These are phyloP conservation scores for Dromococcyx pavoninus DNA, from an alignment of 2,797 vertebrate species.

Conservation along the genomic window DNA sequence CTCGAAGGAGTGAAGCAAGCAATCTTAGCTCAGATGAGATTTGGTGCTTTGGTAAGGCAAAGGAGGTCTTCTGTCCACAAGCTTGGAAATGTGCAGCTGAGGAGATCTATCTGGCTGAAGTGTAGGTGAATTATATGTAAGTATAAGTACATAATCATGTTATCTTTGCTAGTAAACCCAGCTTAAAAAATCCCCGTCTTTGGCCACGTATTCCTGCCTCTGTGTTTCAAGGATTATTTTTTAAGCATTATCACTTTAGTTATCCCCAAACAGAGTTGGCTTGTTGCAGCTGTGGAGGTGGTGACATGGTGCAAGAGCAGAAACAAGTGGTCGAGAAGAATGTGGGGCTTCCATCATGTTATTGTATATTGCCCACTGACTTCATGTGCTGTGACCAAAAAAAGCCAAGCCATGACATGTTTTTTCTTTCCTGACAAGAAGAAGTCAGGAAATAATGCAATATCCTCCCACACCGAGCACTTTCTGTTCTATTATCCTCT, in stretches of 20 bases:
- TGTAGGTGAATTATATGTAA: neutral
- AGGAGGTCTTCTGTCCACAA: neutral
- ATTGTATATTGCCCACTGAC: neutral
- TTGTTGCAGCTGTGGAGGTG: neutral
- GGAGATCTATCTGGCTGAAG: neutral
- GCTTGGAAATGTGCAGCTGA: neutral
- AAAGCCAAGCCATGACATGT: neutral
- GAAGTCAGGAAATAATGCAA: slow-evolving; percentile 35
- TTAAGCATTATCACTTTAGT: neutral
- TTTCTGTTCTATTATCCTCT: neutral
- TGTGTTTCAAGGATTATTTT: neutral
- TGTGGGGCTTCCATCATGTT: neutral
- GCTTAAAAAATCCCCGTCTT: neutral
- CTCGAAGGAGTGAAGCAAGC: neutral
- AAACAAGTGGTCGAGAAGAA: neutral
- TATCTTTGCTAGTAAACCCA: neutral
- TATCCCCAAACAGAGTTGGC: neutral
- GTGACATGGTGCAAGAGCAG: neutral
- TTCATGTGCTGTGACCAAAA: neutral
- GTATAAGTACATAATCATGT: neutral
- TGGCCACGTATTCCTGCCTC: neutral
- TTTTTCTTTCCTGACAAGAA: slow-evolving; percentile 19
- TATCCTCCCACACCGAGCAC: slow-evolving; percentile 18
- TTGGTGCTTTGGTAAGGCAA: neutral
- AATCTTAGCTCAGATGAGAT: neutral